A percentile compares a stretch with the other conserved stretches of the same genome.
phyloP scores from a whole-genome alignment of 2,113 vertebrate genomes.

The Neofelis nebulosa region DNA sequence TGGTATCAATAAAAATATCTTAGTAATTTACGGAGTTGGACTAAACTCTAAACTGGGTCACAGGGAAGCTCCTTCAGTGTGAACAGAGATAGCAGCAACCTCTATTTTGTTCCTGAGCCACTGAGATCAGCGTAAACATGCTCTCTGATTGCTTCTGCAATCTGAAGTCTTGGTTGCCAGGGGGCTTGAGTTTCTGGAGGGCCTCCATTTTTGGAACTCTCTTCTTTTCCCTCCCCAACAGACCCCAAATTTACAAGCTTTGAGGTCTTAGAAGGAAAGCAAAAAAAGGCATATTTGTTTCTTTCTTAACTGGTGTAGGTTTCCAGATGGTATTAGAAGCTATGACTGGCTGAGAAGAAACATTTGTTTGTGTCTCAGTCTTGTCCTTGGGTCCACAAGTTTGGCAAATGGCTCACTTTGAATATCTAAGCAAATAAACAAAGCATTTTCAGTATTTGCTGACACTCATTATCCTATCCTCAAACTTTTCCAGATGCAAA shows the following conservation, averaged over 20 bases:
- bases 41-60: constrained; percentile 30
- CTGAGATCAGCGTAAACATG: constrained; percentile 46
- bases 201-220: constrained; percentile 35
- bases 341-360: constrained; percentile 72
- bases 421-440: constrained; percentile 71
- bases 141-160: constrained; percentile 23
- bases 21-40: constrained; percentile 69
- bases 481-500: constrained; percentile 62
- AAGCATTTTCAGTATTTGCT: constrained; percentile 61
- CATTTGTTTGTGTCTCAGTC: constrained; percentile 52
- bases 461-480: constrained; percentile 30
- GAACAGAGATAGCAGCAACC: not conserved
- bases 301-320: constrained; percentile 38
- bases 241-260: constrained; percentile 65
- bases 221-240: not conserved
- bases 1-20: constrained; percentile 73
- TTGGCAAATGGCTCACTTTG: constrained; percentile 56
- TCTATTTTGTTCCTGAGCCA: not conserved
- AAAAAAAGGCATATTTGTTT: constrained; percentile 54
- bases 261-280: constrained; percentile 42
- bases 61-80: not conserved
- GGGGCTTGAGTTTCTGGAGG: constrained; percentile 23
- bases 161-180: constrained; percentile 35
- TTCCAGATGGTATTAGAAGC: constrained; percentile 71
- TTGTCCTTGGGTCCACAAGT: constrained; percentile 43